Conservation (phyloP, 2,888 invertebrate genomes). For the Crepidodera aurea region DNA sequence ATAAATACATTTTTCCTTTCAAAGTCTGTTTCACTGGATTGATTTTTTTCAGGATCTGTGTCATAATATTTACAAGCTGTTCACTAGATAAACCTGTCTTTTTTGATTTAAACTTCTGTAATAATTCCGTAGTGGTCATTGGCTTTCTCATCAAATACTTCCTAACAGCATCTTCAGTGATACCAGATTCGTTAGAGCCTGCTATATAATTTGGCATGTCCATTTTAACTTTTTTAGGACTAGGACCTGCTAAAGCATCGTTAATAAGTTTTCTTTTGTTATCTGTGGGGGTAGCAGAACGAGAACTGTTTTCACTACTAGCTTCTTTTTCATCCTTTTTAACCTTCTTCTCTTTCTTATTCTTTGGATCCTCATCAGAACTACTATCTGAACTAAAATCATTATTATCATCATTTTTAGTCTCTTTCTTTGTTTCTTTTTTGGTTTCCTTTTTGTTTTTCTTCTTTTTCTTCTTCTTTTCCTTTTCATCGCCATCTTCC, state of each 20-base stretch:
- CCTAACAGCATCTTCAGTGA: slow-evolving; percentile 93
- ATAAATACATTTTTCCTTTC: slow-evolving; percentile 94
- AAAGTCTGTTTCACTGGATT: slow-evolving; percentile 92
- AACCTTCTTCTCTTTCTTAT: slow-evolving; percentile 60
- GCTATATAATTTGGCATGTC: slow-evolving; percentile 64
- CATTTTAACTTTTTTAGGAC: slow-evolving; percentile 66
- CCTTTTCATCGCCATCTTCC: slow-evolving; percentile 67
- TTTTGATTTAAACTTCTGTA: slow-evolving; percentile 95
- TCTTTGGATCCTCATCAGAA: slow-evolving; percentile 75
- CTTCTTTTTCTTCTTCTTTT: slow-evolving; percentile 68
- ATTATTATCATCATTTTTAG: slow-evolving; percentile 67
- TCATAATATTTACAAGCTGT: slow-evolving; percentile 91
- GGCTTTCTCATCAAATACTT: slow-evolving; percentile 96
- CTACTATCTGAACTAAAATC: slow-evolving; percentile 76
- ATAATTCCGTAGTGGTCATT: slow-evolving; percentile 94
- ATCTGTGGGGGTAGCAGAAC: slow-evolving; percentile 64
- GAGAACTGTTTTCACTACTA: slow-evolving; percentile 65
- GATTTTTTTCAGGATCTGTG: slow-evolving; percentile 92
- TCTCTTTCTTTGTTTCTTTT: slow-evolving; percentile 61
- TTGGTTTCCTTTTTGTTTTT: slow-evolving; percentile 67
- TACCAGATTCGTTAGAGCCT: slow-evolving; percentile 80
- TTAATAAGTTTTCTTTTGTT: slow-evolving; percentile 59
- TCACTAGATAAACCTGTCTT: slow-evolving; percentile 90
- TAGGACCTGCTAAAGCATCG: slow-evolving; percentile 62
- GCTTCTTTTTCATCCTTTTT: slow-evolving; percentile 60